Conservation (phyloP, 2,797 vertebrate species). For the Margarornis squamiger region DNA sequence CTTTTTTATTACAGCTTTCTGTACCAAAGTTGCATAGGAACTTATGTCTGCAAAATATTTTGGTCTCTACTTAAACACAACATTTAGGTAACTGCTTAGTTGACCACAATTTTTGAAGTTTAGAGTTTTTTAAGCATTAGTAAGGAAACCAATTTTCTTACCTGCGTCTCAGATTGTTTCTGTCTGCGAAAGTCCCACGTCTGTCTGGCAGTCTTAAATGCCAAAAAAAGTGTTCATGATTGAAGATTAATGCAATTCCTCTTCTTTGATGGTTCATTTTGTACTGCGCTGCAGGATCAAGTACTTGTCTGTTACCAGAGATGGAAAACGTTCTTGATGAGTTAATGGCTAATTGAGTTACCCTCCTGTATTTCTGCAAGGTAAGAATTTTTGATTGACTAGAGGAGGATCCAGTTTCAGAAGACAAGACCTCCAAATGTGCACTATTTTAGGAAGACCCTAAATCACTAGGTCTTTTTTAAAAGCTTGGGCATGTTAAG, state of each 20-base stretch:
- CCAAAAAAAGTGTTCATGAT: conserved; percentile 92
- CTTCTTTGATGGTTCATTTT: conserved; percentile 86
- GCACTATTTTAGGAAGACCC: not conserved
- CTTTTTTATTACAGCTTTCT: not conserved
- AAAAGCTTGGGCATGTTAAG: not conserved
- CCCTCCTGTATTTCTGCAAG: not conserved
- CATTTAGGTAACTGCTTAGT: not conserved
- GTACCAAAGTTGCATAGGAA: not conserved
- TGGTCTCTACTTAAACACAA: not conserved
- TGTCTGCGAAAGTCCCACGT: conserved; percentile 84
- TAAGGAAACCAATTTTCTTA: conserved; percentile 41
- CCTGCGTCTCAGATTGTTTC: conserved; percentile 81
- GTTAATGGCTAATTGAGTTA: not conserved
- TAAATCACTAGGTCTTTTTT: not conserved
- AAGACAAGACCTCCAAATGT: not conserved
- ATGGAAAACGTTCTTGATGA: not conserved
- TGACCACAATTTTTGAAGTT: not conserved
- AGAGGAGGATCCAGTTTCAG: not conserved
- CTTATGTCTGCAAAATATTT: not conserved
- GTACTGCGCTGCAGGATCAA: conserved; percentile 87
- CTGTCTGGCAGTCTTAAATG: conserved; percentile 74
- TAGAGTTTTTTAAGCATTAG: not conserved
- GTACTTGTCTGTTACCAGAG: conserved; percentile 35
- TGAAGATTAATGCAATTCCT: conserved; percentile 92
- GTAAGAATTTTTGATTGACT: not conserved